Conservation (phyloP, 2,113 vertebrate genomes). For the Synchiropus splendidus region DNA sequence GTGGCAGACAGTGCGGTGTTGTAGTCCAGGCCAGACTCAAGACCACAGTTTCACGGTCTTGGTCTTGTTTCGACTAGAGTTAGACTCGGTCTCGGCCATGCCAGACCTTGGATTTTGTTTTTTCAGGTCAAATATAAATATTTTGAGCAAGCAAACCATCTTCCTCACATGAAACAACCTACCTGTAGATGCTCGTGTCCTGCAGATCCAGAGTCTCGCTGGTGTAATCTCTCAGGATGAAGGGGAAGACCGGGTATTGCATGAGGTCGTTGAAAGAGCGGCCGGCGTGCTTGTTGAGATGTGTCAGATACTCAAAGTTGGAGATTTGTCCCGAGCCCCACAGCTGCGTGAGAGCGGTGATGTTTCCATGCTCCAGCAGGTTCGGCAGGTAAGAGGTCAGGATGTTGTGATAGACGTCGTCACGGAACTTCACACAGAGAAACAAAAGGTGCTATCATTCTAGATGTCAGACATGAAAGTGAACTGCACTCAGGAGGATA, state of each 20-base stretch:
- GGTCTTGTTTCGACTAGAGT: too few species aligned
- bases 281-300: constrained; percentile 95
- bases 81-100: too few species aligned
- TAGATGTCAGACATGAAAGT: neutral
- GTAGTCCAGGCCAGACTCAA: too few species aligned
- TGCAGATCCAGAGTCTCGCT: constrained; percentile 86
- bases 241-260: constrained; percentile 98
- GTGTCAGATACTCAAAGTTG: constrained; percentile 97
- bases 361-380: constrained; percentile 94
- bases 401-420: constrained; percentile 94
- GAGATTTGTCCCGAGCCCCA: constrained; percentile 96
- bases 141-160: neutral
- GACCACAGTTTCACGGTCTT: too few species aligned
- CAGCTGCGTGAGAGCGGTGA: constrained; percentile 88
- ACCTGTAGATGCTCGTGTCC: constrained; percentile 83
- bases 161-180: constrained; percentile 3
- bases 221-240: constrained; percentile 87
- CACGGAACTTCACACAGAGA: constrained; percentile 73
- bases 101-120: too few species aligned
- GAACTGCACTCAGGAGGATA: neutral
- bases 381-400: constrained; percentile 91
- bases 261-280: constrained; percentile 98
- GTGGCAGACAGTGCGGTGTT: too few species aligned
- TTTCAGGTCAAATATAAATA: too few species aligned
- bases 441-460: too few species aligned